phyloP scores from a whole-genome alignment of 2,888 invertebrate species.

The Ormia ochracea region DNA sequence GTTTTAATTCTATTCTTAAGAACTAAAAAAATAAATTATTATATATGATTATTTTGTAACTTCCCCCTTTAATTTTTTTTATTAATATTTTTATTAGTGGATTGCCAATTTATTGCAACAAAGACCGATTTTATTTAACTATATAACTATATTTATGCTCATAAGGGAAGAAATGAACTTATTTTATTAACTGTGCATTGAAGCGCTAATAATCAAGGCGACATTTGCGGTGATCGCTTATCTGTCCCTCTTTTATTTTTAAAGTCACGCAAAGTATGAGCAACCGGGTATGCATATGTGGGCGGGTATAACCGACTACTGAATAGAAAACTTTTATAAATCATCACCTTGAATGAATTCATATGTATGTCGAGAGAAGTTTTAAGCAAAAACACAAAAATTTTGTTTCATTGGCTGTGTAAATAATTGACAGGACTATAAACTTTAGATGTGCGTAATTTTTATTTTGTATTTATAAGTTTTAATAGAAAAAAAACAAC shows the following conservation, averaged over 20 bases:
- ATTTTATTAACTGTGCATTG: slow-evolving; percentile 70
- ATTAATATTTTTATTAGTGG: background rate
- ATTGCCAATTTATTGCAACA: background rate
- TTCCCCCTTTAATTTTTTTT: too few species aligned
- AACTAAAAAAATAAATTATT: too few species aligned
- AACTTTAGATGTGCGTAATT: too few species aligned
- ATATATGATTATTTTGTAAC: too few species aligned
- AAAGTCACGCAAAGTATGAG: slow-evolving; percentile 3
- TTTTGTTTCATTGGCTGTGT: too few species aligned
- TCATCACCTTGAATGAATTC: background rate
- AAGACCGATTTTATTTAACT: background rate
- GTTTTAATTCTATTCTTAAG: too few species aligned
- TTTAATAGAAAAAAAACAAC: too few species aligned
- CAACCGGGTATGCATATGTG: too few species aligned
- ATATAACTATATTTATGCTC: background rate
- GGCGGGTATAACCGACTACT: background rate
- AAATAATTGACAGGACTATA: too few species aligned
- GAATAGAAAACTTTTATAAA: slow-evolving; percentile 53
- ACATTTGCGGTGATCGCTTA: slow-evolving; percentile 70
- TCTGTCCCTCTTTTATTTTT: slow-evolving; percentile 52
- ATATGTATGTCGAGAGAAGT: too few species aligned
- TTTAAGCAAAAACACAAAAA: too few species aligned
- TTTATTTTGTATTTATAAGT: too few species aligned
- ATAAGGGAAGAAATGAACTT: background rate
- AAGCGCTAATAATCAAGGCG: slow-evolving; percentile 72